Conservation (phyloP, 2,888 invertebrate genomes). For the Brachyptera putata region DNA sequence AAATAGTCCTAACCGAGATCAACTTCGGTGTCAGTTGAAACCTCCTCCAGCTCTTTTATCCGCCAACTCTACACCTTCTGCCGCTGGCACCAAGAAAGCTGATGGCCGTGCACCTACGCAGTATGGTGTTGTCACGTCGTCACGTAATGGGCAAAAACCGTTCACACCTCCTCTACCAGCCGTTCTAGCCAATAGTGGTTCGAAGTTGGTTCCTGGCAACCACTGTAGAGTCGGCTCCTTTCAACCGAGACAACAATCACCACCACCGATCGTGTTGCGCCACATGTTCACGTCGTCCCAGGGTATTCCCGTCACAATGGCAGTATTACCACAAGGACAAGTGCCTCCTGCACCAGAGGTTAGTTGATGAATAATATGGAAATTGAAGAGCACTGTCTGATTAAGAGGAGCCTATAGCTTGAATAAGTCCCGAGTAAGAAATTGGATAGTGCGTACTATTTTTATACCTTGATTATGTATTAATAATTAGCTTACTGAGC, state of each 20-base stretch:
- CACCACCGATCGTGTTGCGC: slow-evolving; percentile 59
- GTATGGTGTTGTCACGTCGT: slow-evolving; percentile 45
- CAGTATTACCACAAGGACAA: slow-evolving; percentile 48
- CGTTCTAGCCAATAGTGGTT: slow-evolving; percentile 43
- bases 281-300: slow-evolving; percentile 56
- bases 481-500: too few species aligned
- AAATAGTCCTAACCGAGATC: slow-evolving; percentile 87
- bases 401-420: too few species aligned
- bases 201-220: slow-evolving; percentile 38
- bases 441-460: too few species aligned
- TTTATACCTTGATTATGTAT: too few species aligned
- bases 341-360: slow-evolving; percentile 37
- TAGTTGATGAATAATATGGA: too few species aligned
- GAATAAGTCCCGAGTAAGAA: slow-evolving; percentile 14
- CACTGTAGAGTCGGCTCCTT: slow-evolving; percentile 5
- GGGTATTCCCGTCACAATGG: slow-evolving; percentile 55
- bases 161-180: slow-evolving; percentile 44
- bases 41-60: slow-evolving; percentile 54
- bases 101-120: slow-evolving; percentile 42
- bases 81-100: slow-evolving; percentile 41
- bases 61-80: slow-evolving; percentile 37
- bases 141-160: slow-evolving; percentile 38
- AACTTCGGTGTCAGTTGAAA: slow-evolving; percentile 76
- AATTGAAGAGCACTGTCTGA: too few species aligned
- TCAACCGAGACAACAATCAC: slow-evolving; percentile 50